A percentile compares a stretch with the other conserved stretches of the same genome.
Conservation (phyloP, 2,888 invertebrate genomes). For the Diplolepis rosae region DNA sequence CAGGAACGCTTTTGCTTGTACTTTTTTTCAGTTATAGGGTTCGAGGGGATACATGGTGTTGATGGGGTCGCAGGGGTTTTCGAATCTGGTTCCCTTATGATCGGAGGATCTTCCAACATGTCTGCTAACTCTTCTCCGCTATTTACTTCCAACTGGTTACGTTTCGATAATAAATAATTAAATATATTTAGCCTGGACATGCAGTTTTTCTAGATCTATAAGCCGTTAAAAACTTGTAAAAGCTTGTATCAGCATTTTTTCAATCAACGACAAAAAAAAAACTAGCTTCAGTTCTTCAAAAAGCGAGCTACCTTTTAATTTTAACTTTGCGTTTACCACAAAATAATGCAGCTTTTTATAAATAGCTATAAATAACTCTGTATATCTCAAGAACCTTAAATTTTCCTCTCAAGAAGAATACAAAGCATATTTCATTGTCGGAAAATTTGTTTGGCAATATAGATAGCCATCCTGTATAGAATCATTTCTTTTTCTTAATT, state of each 20-base stretch:
- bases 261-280: too few species aligned
- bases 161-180: slow-evolving; percentile 37
- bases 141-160: slow-evolving; percentile 71
- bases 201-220: background rate
- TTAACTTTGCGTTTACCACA: background rate
- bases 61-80: slow-evolving; percentile 70
- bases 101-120: slow-evolving; percentile 71
- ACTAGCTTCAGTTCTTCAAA: too few species aligned
- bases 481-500: too few species aligned
- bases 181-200: slow-evolving; percentile 29
- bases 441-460: too few species aligned
- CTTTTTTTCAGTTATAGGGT: slow-evolving; percentile 63
- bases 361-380: too few species aligned
- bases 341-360: slow-evolving; percentile 5
- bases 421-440: too few species aligned
- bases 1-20: slow-evolving; percentile 70
- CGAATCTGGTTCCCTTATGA: slow-evolving; percentile 66
- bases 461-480: too few species aligned
- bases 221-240: background rate
- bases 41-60: slow-evolving; percentile 65
- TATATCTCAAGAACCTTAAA: too few species aligned
- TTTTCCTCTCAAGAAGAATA: too few species aligned
- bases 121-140: slow-evolving; percentile 71
- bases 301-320: background rate
- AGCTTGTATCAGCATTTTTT: background rate